phyloP scores from a whole-genome alignment of 2,888 invertebrate species.

The Argyresthia albistria region DNA sequence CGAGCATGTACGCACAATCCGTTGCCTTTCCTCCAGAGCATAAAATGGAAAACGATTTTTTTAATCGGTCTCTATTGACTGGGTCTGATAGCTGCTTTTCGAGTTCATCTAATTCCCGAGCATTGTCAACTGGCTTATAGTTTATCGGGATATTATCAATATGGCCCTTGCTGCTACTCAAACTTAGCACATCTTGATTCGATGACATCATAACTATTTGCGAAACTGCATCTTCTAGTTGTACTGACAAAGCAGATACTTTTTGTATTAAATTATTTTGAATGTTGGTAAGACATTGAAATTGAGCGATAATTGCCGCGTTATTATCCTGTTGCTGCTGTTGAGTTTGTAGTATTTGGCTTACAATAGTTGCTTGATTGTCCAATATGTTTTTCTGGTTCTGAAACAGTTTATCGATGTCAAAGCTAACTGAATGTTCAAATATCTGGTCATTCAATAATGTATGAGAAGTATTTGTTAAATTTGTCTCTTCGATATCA shows the following conservation, averaged over 20 bases:
- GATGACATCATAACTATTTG: conserved; percentile 5
- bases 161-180: conserved; percentile 8
- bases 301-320: conserved; percentile 5
- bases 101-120: conserved; percentile 8
- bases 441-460: neutral
- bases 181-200: conserved; percentile 5
- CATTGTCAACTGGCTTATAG: conserved; percentile 9
- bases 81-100: conserved; percentile 9
- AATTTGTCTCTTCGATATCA: too few species aligned
- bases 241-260: conserved; percentile 9
- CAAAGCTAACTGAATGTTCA: conserved; percentile 2
- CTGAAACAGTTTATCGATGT: conserved; percentile 5
- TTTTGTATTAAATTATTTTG: conserved; percentile 1
- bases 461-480: neutral
- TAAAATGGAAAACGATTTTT: conserved; percentile 8
- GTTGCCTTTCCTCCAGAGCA: conserved; percentile 8
- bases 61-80: conserved; percentile 6
- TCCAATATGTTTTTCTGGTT: conserved; percentile 6
- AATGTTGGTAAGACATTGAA: conserved; percentile 1
- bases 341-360: conserved; percentile 4
- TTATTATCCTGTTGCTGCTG: conserved; percentile 6
- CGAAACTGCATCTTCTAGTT: conserved; percentile 9
- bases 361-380: conserved; percentile 5
- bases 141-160: conserved; percentile 8
- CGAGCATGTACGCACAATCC: conserved; percentile 8